Evolutionary conservation across 2,113 vertebrate genomes (phyloP), one percentile per base, ranked within the genome.

Genomic region (Aphelocoma coerulescens): DNA sequence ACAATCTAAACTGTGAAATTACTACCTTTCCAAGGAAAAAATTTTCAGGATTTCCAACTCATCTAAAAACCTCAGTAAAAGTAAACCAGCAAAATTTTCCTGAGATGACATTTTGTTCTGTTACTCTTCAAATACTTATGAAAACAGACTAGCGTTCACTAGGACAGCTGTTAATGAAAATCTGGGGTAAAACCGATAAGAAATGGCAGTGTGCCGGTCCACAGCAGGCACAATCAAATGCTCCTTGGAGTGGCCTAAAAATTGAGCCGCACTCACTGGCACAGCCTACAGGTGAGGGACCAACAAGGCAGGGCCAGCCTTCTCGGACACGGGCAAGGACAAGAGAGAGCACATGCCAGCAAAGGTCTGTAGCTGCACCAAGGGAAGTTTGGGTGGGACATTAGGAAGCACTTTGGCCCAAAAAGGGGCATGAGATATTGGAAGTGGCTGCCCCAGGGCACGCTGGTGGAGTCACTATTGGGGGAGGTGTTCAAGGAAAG

Each of bases 371-470:
- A 55, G 39, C 51, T 67, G 41, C 7, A 2, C 41, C 41, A 16
- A 32, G 8, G 6, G 24, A 51, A 3, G 15, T 11, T 6, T 61
- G 7, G 20, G 22, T 2, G 7, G 66, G 16, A 19, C 35, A 19
- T 41, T 5, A 35, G 55, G 46, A 43, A 51, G 46, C 9, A 61
- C 20, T 43, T 43, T 15, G n/a, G 32, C 37, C 37, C 24, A 26
- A 4, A 43, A 52, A 26, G 26, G 20, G 20, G 6, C 37, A 30
- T 43, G 24, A 43, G 46, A 16, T 30, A 10, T 4, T 17, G 32
- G 16, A 71, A 43, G 6, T 4, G 13, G 14, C 20, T 20, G 26
- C 5, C 32, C 67, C 0, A 2, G 55, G 7, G 14, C 4, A 0
- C 0, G 1, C 43, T 68, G 22, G 7, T 35, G 16, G 20, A 62